phyloP scores from a whole-genome alignment of 2,797 vertebrate species.

The Dicrostonyx torquatus region DNA sequence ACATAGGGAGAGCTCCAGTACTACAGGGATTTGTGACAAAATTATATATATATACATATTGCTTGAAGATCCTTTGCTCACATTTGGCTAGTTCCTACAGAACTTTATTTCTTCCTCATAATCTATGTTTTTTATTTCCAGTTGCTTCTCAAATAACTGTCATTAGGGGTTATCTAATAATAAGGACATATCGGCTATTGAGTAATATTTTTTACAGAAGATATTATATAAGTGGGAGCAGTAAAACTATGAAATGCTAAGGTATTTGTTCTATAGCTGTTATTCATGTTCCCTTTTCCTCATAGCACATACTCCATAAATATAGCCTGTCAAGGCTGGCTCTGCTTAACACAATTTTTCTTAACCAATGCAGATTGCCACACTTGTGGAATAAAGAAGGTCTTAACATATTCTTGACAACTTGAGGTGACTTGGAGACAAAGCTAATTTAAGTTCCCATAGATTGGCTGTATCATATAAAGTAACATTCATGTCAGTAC shows the following conservation, averaged over 20 bases:
- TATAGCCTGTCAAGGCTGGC: background rate
- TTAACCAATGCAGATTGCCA: background rate
- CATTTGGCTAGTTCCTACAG: constrained; percentile 8
- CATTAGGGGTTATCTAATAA: background rate
- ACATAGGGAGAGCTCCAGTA: background rate
- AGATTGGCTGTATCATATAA: background rate
- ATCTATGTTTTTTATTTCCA: background rate
- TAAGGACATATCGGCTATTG: background rate
- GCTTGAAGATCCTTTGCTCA: background rate
- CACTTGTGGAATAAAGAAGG: background rate
- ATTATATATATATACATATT: background rate
- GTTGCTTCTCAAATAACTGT: background rate
- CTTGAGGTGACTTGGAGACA: background rate
- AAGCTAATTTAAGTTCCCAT: background rate
- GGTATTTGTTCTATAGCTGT: background rate
- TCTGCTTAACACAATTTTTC: constrained; percentile 25
- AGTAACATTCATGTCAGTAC: background rate
- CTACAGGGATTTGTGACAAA: background rate
- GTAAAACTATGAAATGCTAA: background rate
- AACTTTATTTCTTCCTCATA: background rate
- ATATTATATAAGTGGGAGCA: background rate
- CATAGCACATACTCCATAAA: background rate
- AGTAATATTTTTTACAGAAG: background rate
- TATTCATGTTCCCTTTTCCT: background rate
- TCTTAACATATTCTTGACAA: background rate